phyloP scores from a whole-genome alignment of 1,140 invertebrate genomes.

The Pentalonia nigronervosa region DNA sequence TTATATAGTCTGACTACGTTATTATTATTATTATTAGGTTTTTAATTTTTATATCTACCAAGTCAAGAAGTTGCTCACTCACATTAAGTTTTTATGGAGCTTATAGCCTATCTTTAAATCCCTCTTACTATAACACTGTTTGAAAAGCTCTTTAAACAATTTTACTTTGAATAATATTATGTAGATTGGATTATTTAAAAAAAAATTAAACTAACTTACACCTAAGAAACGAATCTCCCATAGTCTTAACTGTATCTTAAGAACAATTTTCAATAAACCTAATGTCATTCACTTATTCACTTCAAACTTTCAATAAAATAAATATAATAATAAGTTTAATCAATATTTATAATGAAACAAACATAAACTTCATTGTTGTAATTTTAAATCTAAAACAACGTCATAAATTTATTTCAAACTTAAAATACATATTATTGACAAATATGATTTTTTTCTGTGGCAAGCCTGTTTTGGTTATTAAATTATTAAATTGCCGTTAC shows the following conservation, averaged over 20 bases:
- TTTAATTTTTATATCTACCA: background rate
- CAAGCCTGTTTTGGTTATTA: background rate
- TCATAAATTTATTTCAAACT: background rate
- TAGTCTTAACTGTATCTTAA: background rate
- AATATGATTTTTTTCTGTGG: background rate
- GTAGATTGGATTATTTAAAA: constrained; percentile 7
- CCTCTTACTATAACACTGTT: background rate
- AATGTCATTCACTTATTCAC: background rate
- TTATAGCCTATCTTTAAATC: background rate
- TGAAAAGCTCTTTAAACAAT: background rate
- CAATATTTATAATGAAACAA: background rate
- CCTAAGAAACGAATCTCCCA: background rate
- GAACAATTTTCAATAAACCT: background rate
- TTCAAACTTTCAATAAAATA: constrained; percentile 6
- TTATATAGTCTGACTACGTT: background rate
- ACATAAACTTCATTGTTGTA: background rate
- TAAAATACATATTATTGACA: background rate
- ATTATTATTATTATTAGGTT: background rate
- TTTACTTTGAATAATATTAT: background rate
- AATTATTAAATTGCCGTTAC: background rate
- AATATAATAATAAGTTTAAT: background rate
- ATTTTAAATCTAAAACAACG: background rate
- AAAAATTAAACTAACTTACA: constrained; percentile 8
- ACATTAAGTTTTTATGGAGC: background rate
- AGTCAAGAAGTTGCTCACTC: background rate